Percentiles rank a stretch among this genome's conserved stretches.
phyloP scores from a whole-genome alignment of 2,888 invertebrate genomes.

The Parnassius apollo region DNA sequence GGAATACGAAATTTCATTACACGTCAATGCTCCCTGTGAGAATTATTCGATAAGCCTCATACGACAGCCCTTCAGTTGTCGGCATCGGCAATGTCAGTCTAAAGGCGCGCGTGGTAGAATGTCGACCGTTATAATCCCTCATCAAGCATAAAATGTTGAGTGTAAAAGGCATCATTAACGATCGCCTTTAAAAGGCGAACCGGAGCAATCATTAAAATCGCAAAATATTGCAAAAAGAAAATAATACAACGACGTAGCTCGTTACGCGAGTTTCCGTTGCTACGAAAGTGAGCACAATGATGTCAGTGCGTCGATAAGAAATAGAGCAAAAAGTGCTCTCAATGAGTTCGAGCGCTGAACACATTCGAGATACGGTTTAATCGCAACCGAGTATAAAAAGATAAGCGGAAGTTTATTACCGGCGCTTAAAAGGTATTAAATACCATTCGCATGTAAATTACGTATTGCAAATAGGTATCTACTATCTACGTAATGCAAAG shows the following conservation, averaged over 20 bases:
- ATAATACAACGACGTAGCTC: conserved; percentile 66
- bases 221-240: conserved; percentile 73
- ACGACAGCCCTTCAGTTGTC: conserved; percentile 76
- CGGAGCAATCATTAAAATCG: conserved; percentile 77
- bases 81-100: conserved; percentile 43
- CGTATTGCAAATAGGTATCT: conserved; percentile 33
- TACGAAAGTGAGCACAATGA: conserved; percentile 77
- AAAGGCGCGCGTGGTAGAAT: conserved; percentile 56
- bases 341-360: conserved; percentile 60
- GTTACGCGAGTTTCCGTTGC: conserved; percentile 76
- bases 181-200: conserved; percentile 77
- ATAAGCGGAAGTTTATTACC: conserved; percentile 54
- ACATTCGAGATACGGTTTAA: conserved; percentile 54
- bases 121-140: conserved; percentile 74
- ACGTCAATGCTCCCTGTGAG: conserved; percentile 62
- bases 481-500: neutral
- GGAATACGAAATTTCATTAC: conserved; percentile 59
- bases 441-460: conserved; percentile 48
- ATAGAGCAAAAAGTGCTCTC: conserved; percentile 65
- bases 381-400: conserved; percentile 43
- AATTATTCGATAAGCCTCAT: conserved; percentile 61
- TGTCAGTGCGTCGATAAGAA: conserved; percentile 69
- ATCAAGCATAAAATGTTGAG: conserved; percentile 68
- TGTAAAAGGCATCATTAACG: conserved; percentile 78
- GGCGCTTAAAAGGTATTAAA: conserved; percentile 43